Percentiles rank a stretch among this genome's conserved stretches.
Conservation (phyloP, 2,113 vertebrate genomes). For the Stegastes partitus region DNA sequence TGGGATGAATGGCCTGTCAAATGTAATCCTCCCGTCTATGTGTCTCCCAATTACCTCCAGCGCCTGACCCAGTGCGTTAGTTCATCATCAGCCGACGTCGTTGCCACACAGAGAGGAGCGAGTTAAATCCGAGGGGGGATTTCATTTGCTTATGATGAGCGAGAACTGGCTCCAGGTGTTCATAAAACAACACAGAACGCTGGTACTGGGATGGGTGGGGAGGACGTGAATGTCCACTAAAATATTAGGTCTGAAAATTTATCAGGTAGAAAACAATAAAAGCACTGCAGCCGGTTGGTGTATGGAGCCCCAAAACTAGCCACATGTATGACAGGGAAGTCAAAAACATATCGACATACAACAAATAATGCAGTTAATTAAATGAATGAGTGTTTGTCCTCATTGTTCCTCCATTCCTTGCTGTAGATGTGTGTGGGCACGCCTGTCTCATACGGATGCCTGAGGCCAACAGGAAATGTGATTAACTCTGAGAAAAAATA, state of each 20-base stretch:
- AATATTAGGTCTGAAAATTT: not conserved
- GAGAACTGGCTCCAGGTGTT: slow-evolving; percentile 38
- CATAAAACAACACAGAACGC: slow-evolving; percentile 4
- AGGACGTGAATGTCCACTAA: not conserved
- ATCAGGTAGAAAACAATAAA: not conserved
- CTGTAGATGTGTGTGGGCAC: too few species aligned
- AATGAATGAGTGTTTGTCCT: too few species aligned
- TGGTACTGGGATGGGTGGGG: not conserved
- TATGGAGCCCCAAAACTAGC: too few species aligned
- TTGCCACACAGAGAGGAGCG: slow-evolving; percentile 54
- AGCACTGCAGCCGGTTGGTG: too few species aligned
- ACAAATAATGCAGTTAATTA: too few species aligned
- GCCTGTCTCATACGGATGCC: too few species aligned
- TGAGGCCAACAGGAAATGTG: too few species aligned
- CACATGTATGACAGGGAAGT: too few species aligned
- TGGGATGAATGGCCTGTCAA: slow-evolving; percentile 97
- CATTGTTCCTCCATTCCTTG: too few species aligned
- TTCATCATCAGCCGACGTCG: slow-evolving; percentile 50
- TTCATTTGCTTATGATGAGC: slow-evolving; percentile 44
- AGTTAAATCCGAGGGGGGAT: slow-evolving; percentile 56
- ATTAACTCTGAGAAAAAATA: too few species aligned
- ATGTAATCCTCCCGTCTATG: slow-evolving; percentile 91
- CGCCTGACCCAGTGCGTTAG: slow-evolving; percentile 79
- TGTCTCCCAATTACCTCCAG: slow-evolving; percentile 91
- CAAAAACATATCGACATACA: too few species aligned